Percentiles rank a stretch among this genome's conserved stretches.
These are phyloP conservation scores for Drosophila tsacasi DNA, from an alignment of 1,140 invertebrate genomes.

Conservation along the genomic window DNA sequence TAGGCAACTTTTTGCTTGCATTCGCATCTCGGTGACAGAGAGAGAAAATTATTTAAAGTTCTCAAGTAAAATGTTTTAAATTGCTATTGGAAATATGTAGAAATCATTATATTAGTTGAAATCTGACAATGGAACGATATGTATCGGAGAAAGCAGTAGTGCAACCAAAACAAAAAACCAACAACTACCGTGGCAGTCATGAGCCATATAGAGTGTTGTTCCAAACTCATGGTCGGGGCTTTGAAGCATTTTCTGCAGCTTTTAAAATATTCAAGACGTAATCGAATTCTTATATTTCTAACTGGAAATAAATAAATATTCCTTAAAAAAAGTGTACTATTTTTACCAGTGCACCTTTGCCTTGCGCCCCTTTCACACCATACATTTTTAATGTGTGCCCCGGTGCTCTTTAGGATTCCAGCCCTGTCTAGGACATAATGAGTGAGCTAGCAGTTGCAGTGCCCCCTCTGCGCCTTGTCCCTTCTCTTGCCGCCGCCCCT, in stretches of 20 bases:
- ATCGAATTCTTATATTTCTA: too few species aligned
- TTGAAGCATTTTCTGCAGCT: too few species aligned
- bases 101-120: too few species aligned
- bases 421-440: constrained; percentile 58
- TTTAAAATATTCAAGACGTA: too few species aligned
- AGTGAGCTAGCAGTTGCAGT: constrained; percentile 53
- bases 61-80: neutral
- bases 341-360: constrained; percentile 6
- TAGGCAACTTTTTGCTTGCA: constrained; percentile 51
- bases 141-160: too few species aligned
- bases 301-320: too few species aligned
- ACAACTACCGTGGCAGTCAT: too few species aligned
- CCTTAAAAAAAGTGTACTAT: neutral
- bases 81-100: too few species aligned
- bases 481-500: neutral
- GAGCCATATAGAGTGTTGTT: too few species aligned
- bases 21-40: constrained; percentile 25
- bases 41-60: neutral
- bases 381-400: constrained; percentile 54
- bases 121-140: too few species aligned
- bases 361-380: constrained; percentile 23
- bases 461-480: neutral
- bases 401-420: constrained; percentile 44
- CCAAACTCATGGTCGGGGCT: too few species aligned
- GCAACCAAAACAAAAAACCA: too few species aligned